Conservation (phyloP, 2,888 invertebrate genomes). For the Leptinotarsa peninsularis region DNA sequence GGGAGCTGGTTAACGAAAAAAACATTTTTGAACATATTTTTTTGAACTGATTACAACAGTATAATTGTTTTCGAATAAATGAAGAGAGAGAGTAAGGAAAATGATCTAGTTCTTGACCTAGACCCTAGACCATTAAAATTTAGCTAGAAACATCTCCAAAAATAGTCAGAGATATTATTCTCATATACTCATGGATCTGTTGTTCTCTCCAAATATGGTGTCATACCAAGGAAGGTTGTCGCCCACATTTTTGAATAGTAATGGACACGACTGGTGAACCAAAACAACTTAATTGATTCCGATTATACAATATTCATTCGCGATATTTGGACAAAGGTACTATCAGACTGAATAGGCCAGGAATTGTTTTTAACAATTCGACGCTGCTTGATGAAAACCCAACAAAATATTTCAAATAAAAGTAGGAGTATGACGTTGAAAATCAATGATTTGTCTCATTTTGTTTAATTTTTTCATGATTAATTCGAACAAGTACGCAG, state of each 20-base stretch:
- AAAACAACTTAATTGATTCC: constrained; percentile 31
- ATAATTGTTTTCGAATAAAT: no score
- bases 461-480: no score
- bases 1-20: no score
- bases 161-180: constrained; percentile 30
- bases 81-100: background rate
- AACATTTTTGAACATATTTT: no score
- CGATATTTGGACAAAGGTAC: constrained; percentile 3
- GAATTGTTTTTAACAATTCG: background rate
- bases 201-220: constrained; percentile 34
- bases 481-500: no score
- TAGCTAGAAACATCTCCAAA: constrained; percentile 27
- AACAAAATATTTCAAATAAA: no score
- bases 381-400: no score
- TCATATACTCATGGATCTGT: constrained; percentile 20
- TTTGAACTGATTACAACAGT: no score
- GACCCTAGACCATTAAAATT: constrained; percentile 20
- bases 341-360: background rate
- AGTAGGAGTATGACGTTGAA: no score
- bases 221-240: constrained; percentile 37
- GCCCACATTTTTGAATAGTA: constrained; percentile 38
- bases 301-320: constrained; percentile 20
- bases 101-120: constrained; percentile 21
- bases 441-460: no score
- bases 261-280: constrained; percentile 33